These are phyloP conservation scores for Myodes glareolus DNA, from an alignment of 2,113 vertebrate genomes.

Conservation along the genomic window DNA sequence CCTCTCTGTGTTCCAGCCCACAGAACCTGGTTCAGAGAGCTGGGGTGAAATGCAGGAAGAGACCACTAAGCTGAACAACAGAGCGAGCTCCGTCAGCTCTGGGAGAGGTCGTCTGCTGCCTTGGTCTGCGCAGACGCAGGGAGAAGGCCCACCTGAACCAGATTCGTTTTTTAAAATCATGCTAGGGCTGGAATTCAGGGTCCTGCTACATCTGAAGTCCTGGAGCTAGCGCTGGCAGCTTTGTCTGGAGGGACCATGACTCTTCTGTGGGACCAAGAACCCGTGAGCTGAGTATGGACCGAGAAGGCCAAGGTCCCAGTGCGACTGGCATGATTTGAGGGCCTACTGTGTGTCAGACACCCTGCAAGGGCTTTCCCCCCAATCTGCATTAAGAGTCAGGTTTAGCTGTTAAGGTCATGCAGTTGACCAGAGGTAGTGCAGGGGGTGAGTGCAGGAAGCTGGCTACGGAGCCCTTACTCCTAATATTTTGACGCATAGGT, in stretches of 20 bases:
- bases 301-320: not conserved
- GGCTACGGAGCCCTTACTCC: not conserved
- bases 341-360: not conserved
- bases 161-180: not conserved
- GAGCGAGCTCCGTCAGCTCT: not conserved
- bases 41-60: not conserved
- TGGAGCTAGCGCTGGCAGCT: not conserved
- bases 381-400: not conserved
- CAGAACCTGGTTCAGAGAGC: constrained; percentile 51
- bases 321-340: not conserved
- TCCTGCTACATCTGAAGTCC: not conserved
- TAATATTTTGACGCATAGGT: not conserved
- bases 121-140: not conserved
- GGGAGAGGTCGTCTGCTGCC: not conserved
- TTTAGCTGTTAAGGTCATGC: not conserved
- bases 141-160: not conserved
- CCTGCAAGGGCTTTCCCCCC: not conserved
- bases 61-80: constrained; percentile 15
- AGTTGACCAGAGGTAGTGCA: no score
- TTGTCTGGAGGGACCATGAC: not conserved
- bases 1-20: not conserved
- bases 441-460: not conserved
- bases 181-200: not conserved
- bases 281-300: not conserved
- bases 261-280: not conserved